Percentiles rank a stretch among this genome's conserved stretches.
Conservation (phyloP, 2,888 invertebrate genomes). For the Eumerus sabulonum region DNA sequence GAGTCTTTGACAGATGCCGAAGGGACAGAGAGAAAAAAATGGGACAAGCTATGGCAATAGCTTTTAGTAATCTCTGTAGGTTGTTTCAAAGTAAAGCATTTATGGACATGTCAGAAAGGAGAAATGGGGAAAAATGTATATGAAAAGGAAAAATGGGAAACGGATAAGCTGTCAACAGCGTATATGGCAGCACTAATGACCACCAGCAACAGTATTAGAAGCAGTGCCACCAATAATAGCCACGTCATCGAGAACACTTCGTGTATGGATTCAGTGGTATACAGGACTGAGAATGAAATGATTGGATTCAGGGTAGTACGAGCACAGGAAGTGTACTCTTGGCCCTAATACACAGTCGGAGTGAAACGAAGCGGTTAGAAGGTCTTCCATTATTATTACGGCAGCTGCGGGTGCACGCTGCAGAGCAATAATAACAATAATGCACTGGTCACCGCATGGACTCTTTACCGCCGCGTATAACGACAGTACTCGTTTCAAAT, state of each 20-base stretch:
- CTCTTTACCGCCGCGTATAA: too few species aligned
- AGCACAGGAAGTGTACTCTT: constrained; percentile 60
- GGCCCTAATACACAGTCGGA: constrained; percentile 25
- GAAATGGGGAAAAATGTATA: neutral
- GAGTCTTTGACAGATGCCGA: constrained; percentile 19
- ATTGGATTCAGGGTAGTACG: constrained; percentile 53
- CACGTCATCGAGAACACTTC: constrained; percentile 25
- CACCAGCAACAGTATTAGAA: constrained; percentile 5
- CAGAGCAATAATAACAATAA: constrained; percentile 57
- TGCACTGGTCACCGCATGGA: constrained; percentile 32
- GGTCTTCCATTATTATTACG: constrained; percentile 31
- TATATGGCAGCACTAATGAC: constrained; percentile 51
- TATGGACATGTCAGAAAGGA: constrained; percentile 32
- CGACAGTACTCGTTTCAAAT: too few species aligned
- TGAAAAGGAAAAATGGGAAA: neutral
- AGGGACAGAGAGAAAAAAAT: neutral
- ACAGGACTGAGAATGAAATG: constrained; percentile 46
- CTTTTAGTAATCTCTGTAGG: constrained; percentile 22
- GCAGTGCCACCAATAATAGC: neutral
- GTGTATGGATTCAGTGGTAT: constrained; percentile 16
- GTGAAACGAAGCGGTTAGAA: neutral
- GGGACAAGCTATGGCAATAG: constrained; percentile 15
- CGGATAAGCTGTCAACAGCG: constrained; percentile 42
- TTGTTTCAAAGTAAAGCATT: constrained; percentile 29
- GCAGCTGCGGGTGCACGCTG: constrained; percentile 22